Percentiles rank a stretch among this genome's conserved stretches.
phyloP scores from a whole-genome alignment of 2,888 invertebrate genomes.

The Vandiemenella viatica region DNA sequence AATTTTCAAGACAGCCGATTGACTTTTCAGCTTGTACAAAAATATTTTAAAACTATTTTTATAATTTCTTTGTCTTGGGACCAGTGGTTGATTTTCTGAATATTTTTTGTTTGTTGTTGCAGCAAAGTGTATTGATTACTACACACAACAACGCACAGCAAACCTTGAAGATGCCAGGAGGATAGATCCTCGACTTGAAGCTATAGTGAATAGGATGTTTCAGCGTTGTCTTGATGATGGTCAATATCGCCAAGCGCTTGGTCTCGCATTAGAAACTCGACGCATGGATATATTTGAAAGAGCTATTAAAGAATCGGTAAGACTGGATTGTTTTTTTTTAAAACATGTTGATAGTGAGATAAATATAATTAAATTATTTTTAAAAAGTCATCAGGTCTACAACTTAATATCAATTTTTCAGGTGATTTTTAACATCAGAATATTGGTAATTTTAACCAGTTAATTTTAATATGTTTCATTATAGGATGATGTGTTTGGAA shows the following conservation, averaged over 20 bases:
- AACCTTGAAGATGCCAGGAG: conserved; percentile 50
- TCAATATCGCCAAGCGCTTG: conserved; percentile 89
- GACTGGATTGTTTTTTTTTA: neutral
- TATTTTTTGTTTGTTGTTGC: conserved; percentile 20
- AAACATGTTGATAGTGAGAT: no score
- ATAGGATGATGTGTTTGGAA: conserved; percentile 68
- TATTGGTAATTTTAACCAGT: no score
- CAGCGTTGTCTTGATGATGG: conserved; percentile 87
- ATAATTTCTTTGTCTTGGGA: no score
- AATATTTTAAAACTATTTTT: no score
- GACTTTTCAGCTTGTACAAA: no score
- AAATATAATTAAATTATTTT: no score
- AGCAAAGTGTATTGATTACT: conserved; percentile 95
- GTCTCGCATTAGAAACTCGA: conserved; percentile 88
- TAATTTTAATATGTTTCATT: conserved; percentile 14
- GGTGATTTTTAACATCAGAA: no score
- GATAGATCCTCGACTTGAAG: conserved; percentile 72
- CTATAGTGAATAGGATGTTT: conserved; percentile 94
- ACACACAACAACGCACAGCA: conserved; percentile 72
- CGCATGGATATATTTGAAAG: conserved; percentile 93
- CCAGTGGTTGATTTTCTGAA: no score
- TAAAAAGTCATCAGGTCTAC: no score
- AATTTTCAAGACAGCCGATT: no score
- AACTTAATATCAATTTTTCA: no score
- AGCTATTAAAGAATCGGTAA: conserved; percentile 69